Percentiles rank a stretch among this genome's conserved stretches.
Conservation (phyloP, 2,888 invertebrate species). For the Lacanobia wlatinum region DNA sequence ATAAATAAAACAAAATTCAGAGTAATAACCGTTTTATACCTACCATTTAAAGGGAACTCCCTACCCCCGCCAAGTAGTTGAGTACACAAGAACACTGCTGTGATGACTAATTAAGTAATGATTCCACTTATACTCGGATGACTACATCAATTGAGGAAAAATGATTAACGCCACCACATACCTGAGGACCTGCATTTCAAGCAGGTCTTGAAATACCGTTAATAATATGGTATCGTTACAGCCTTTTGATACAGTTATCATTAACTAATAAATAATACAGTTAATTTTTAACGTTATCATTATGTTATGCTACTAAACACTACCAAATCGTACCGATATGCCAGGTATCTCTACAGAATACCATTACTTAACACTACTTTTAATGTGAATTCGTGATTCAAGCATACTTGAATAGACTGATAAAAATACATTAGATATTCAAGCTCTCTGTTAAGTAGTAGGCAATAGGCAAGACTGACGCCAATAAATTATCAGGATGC, state of each 20-base stretch:
- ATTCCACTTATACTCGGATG: conserved; percentile 5
- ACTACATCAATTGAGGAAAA: conserved; percentile 48
- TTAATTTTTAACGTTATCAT: too few relatives aligned
- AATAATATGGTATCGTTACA: too few relatives aligned
- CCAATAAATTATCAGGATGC: conserved; percentile 24
- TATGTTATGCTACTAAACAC: too few relatives aligned
- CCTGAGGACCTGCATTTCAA: neutral
- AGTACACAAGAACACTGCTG: neutral
- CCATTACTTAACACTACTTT: too few relatives aligned
- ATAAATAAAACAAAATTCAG: neutral
- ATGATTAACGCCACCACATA: neutral
- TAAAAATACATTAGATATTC: conserved; percentile 15
- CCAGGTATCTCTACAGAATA: too few relatives aligned
- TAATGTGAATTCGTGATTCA: too few relatives aligned
- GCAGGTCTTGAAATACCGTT: too few relatives aligned
- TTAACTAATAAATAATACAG: too few relatives aligned
- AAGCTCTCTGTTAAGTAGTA: conserved; percentile 7
- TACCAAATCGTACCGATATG: too few relatives aligned
- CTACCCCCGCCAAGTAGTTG: conserved; percentile 14
- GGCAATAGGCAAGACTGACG: conserved; percentile 13
- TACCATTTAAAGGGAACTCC: conserved; percentile 27
- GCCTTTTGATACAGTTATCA: too few relatives aligned
- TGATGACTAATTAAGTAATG: conserved; percentile 1
- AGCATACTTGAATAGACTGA: conserved; percentile 9
- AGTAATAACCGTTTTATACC: neutral